Conservation (phyloP, 2,113 vertebrate genomes). For the Cinclus mexicanus region DNA sequence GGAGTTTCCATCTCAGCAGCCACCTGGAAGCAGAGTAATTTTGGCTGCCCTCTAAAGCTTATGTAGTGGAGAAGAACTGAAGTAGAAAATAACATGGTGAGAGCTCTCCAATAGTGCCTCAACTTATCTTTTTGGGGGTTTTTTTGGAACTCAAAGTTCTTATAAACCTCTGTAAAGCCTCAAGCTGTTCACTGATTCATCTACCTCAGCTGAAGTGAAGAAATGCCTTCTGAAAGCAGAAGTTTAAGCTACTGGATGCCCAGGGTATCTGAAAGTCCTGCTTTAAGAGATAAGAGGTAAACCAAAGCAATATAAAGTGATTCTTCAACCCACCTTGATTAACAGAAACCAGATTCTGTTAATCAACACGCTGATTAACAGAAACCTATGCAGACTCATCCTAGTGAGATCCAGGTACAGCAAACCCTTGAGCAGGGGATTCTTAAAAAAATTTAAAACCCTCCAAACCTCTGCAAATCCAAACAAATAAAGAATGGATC, state of each 20-base stretch:
- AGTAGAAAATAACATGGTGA: background rate
- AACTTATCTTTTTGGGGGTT: background rate
- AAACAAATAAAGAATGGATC: background rate
- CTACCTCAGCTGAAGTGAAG: background rate
- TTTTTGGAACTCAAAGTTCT: background rate
- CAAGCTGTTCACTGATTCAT: background rate
- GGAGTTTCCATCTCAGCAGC: background rate
- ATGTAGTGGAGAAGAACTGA: background rate
- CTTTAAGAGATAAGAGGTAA: background rate
- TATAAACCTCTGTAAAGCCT: background rate
- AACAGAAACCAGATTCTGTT: background rate
- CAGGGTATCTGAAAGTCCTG: background rate
- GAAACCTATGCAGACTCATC: background rate
- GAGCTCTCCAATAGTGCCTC: background rate
- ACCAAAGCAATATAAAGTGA: background rate
- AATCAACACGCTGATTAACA: background rate
- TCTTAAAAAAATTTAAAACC: background rate
- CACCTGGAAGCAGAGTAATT: background rate
- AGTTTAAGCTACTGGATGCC: background rate
- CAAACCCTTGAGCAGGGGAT: background rate
- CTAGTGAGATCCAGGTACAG: background rate
- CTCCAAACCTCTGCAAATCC: background rate
- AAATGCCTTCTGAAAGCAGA: background rate
- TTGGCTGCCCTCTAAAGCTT: background rate
- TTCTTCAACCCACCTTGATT: background rate